Conservation (phyloP, 2,797 vertebrate species). For the Gymnoscopelus braueri region DNA sequence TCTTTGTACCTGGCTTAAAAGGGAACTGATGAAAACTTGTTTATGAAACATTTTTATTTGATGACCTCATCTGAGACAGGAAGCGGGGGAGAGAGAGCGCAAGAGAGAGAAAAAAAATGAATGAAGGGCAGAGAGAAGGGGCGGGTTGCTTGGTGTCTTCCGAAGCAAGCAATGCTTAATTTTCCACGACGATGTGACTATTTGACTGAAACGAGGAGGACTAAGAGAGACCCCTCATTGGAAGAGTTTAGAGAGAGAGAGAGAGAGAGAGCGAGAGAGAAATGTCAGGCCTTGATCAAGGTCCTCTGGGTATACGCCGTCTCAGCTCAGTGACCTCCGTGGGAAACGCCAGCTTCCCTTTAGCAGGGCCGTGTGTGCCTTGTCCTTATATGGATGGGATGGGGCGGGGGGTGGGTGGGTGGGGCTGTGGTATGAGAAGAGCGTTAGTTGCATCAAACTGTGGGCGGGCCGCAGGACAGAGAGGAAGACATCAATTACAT, state of each 20-base stretch:
- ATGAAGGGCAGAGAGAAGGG: background rate
- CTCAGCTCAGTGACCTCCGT: constrained; percentile 33
- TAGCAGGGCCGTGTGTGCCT: background rate
- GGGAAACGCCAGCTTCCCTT: constrained; percentile 33
- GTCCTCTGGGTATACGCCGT: constrained; percentile 13
- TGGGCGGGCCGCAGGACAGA: constrained; percentile 14
- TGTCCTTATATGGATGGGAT: constrained; percentile 38
- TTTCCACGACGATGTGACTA: too few species aligned
- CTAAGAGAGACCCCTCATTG: background rate
- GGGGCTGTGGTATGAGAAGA: constrained; percentile 18
- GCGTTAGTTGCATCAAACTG: constrained; percentile 25
- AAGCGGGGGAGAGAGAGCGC: too few species aligned
- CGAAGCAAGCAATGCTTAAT: too few species aligned
- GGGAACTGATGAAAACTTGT: background rate
- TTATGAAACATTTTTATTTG: constrained; percentile 7
- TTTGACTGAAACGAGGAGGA: background rate
- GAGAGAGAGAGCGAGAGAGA: background rate
- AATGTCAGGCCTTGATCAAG: background rate
- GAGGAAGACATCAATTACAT: constrained; percentile 57
- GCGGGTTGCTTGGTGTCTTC: background rate
- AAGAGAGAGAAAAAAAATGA: background rate
- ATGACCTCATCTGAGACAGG: constrained; percentile 4
- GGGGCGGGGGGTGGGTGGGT: background rate
- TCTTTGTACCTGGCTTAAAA: background rate
- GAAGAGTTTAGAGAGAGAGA: background rate